Conservation (phyloP, 2,888 invertebrate species). For the Sepioteuthis lessoniana region DNA sequence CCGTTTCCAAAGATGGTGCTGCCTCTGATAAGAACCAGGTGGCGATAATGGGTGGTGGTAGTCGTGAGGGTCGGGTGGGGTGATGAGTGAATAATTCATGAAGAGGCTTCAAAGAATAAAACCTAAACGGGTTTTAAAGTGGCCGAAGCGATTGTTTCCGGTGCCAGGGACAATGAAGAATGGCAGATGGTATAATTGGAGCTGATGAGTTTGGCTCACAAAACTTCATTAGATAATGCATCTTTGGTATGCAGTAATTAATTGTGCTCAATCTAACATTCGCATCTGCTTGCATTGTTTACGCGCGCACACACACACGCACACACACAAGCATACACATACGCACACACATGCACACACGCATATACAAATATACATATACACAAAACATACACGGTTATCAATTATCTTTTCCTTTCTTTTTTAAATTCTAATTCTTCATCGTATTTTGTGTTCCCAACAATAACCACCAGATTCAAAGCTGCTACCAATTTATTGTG, state of each 20-base stretch:
- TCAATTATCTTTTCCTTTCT: too few species aligned
- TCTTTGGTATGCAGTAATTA: neutral
- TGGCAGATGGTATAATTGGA: neutral
- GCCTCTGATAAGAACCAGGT: neutral
- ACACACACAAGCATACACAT: neutral
- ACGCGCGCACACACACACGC: too few species aligned
- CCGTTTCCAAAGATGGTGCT: neutral
- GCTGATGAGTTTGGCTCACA: neutral
- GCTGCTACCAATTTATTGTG: too few species aligned
- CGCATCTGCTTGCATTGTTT: too few species aligned
- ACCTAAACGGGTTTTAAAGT: neutral
- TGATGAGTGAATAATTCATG: too few species aligned
- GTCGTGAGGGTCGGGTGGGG: too few species aligned
- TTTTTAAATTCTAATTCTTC: too few species aligned
- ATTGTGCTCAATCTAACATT: too few species aligned
- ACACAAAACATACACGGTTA: too few species aligned
- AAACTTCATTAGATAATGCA: neutral
- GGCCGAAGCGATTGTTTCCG: constrained; percentile 14
- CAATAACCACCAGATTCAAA: too few species aligned
- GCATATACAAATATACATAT: neutral
- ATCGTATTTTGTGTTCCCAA: too few species aligned
- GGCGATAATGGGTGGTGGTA: neutral
- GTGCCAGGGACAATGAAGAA: neutral
- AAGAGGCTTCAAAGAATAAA: neutral
- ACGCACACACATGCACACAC: neutral